Evolutionary conservation across 92 coral and sea anemone genomes (phyloP).

Genomic region (Palythoa grandiflora): DNA sequence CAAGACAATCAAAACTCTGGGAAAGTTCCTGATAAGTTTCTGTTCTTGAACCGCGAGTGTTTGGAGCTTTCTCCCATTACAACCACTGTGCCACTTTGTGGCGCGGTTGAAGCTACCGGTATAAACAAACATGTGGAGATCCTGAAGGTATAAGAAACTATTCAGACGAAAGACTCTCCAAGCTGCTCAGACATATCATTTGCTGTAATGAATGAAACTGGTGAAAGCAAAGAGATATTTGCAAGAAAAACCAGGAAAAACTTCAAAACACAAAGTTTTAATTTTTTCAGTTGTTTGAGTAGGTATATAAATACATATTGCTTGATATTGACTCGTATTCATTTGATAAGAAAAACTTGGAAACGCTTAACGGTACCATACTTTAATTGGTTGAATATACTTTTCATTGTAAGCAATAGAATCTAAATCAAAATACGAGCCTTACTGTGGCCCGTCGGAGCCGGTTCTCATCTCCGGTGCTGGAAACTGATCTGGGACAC

Average conservation of each 20-base stretch:
- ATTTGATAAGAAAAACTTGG: neutral
- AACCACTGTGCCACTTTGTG: constrained; percentile 1
- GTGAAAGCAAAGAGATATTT: neutral
- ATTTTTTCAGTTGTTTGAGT: neutral
- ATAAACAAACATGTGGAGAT: neutral
- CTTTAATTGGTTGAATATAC: neutral
- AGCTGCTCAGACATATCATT: neutral
- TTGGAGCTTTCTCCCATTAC: neutral
- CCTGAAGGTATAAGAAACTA: neutral
- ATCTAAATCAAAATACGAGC: too few species aligned
- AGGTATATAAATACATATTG: neutral
- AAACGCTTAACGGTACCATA: neutral
- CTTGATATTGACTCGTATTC: neutral
- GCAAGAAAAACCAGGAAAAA: neutral
- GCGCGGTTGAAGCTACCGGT: neutral
- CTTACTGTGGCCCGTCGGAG: too few species aligned
- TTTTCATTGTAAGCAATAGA: neutral
- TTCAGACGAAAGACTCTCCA: neutral
- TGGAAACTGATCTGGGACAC: too few species aligned
- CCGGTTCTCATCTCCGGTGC: too few species aligned
- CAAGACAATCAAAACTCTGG: neutral
- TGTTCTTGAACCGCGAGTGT: neutral
- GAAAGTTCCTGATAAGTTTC: neutral
- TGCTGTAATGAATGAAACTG: neutral
- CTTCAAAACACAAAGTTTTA: neutral